phyloP scores from a whole-genome alignment of 2,113 vertebrate genomes.

The Emydocephalus ijimae region DNA sequence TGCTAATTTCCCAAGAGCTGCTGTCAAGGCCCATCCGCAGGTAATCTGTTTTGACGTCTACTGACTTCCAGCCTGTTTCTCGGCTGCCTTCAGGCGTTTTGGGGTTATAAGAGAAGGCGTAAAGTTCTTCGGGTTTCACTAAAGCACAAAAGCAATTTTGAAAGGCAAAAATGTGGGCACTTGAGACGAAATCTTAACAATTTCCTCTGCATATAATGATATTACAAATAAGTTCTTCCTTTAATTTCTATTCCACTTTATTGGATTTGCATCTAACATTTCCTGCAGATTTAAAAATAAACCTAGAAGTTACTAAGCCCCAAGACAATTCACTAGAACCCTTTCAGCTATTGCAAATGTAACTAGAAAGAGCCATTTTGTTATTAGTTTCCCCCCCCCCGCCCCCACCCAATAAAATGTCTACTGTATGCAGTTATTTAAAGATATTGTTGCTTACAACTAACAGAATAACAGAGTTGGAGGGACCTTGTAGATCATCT shows the following conservation, averaged over 20 bases:
- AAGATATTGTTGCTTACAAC: neutral
- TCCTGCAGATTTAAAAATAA: neutral
- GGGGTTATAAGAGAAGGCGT: conserved; percentile 80
- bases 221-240: neutral
- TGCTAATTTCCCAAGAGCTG: conserved; percentile 70
- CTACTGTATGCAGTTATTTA: neutral
- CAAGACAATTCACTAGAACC: neutral
- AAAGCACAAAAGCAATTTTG: neutral
- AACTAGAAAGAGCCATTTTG: too few species aligned
- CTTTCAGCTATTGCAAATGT: neutral
- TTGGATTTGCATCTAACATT: neutral
- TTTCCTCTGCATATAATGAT: neutral
- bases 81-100: conserved; percentile 71
- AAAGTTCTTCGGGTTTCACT: conserved; percentile 77
- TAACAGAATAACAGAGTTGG: neutral
- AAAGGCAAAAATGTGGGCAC: neutral
- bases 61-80: conserved; percentile 71
- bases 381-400: too few species aligned
- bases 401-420: neutral
- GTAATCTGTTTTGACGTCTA: conserved; percentile 73
- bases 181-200: too few species aligned
- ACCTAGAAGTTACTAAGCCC: neutral
- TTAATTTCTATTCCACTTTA: neutral
- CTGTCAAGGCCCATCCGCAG: conserved; percentile 78
- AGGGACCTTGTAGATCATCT: neutral